Conservation (phyloP, 2,113 vertebrate genomes). For the Malaclemys terrapin region DNA sequence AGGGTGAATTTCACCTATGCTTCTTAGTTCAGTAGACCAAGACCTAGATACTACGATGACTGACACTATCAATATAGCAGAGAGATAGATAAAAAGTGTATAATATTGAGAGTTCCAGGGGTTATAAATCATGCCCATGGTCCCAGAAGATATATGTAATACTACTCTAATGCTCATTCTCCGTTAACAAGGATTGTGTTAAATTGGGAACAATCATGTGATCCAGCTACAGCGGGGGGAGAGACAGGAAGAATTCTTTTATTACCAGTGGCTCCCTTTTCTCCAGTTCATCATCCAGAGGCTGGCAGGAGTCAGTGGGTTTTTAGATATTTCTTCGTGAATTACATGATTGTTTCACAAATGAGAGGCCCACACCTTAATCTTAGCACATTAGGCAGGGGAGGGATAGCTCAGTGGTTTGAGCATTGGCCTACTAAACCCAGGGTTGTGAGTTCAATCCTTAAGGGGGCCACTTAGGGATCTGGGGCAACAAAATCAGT, state of each 20-base stretch:
- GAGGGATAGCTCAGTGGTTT: no score
- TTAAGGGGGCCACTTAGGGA: no score
- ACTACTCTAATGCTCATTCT: not conserved
- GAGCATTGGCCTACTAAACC: no score
- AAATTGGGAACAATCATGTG: not conserved
- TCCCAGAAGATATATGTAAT: not conserved
- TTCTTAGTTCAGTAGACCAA: not conserved
- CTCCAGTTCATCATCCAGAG: not conserved
- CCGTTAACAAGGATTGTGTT: not conserved
- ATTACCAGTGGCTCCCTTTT: not conserved
- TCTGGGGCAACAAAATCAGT: no score
- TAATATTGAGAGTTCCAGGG: not conserved
- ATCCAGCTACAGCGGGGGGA: not conserved
- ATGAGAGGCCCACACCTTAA: fast-evolving
- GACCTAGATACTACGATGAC: not conserved
- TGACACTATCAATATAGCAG: not conserved
- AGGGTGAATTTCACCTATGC: not conserved
- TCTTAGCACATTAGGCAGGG: not conserved
- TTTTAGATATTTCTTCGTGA: fast-evolving
- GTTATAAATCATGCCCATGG: not conserved
- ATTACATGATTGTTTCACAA: not conserved
- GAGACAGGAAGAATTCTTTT: not conserved
- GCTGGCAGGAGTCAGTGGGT: not conserved
- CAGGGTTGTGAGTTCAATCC: no score
- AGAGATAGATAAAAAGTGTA: not conserved